A percentile compares a stretch with the other conserved stretches of the same genome.
These are phyloP conservation scores for Varanus salvator DNA, from an alignment of 2,113 vertebrate species.

Conservation along the genomic window DNA sequence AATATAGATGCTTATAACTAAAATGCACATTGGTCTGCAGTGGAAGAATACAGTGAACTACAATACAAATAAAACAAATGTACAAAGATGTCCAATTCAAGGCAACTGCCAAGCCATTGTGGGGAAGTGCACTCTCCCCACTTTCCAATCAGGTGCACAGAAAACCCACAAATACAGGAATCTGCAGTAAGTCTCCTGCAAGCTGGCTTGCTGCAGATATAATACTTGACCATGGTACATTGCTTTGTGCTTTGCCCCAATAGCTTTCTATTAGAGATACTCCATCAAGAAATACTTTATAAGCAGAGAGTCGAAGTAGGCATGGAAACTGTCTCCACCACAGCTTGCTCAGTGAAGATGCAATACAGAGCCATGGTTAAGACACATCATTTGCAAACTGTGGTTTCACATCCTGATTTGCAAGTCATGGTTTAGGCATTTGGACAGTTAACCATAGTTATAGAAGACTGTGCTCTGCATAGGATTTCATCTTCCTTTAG, in stretches of 20 bases:
- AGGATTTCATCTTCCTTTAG: not conserved
- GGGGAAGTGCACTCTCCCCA: too few relatives aligned
- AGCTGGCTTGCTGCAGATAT: too few relatives aligned
- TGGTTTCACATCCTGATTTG: not conserved
- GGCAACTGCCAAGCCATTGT: not conserved
- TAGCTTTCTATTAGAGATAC: not conserved
- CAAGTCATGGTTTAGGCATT: not conserved
- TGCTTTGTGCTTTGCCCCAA: not conserved
- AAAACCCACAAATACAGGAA: not conserved
- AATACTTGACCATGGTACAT: too few relatives aligned
- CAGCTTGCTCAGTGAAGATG: not conserved
- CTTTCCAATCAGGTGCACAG: not conserved
- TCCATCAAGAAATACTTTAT: not conserved
- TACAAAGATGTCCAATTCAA: slow-evolving; percentile 16
- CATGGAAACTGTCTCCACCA: not conserved
- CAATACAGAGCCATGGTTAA: not conserved
- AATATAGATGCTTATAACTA: not conserved
- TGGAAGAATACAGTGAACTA: not conserved
- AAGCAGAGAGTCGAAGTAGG: not conserved
- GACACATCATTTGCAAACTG: not conserved
- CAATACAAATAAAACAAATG: slow-evolving; percentile 19
- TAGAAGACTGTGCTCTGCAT: not conserved
- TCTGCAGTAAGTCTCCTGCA: too few relatives aligned
- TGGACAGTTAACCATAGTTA: not conserved
- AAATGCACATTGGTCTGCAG: not conserved